Evolutionary conservation across 1,140 invertebrate species (phyloP), one percentile per base, ranked within the genome.

Genomic region (Phthorimaea operculella): DNA sequence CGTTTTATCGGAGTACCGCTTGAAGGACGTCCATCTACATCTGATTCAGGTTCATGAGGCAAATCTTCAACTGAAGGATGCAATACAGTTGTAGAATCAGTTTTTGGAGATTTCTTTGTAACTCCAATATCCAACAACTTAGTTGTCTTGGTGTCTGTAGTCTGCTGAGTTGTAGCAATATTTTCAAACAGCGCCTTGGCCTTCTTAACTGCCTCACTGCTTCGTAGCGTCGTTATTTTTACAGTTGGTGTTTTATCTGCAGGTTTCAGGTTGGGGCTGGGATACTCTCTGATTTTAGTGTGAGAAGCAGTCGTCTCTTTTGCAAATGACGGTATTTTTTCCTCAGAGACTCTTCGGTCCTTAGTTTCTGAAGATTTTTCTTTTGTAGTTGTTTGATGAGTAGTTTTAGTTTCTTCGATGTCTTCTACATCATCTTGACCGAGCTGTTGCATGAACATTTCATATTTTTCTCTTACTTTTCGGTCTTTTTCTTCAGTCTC

Each of bases 181-280:
- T 87, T 89, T 80, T 92, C 90, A 79, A 91, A 92, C 12, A 92
- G 67, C 33, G 86, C 87, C 76, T 90, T 90, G 0, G 90, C 89
- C 73, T 89, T 90, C 54, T 87, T 87, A 0, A 92, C 89, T 39
- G 87, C 87, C 61, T 90, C 89, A 28, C 85, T 89, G 60, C 87
- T 89, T 34, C 85, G 85, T 33, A 88, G 64, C 17, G 74, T 79
- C 51, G 82, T 82, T 53, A 80, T 84, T 68, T 81, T 85, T 12
- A 74, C 63, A 18, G 65, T 54, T 9, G 75, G 61, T 16, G 62
- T 52, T 63, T 70, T 76, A 50, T 80, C 77, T 16, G 51, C 15
- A 14, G 69, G 45, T 58, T 72, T 79, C 9, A 52, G 12, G 42
- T 63, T 69, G 11, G 67, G 52, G 44, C 45, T 66, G 10, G 49